Evolutionary conservation across 2,113 vertebrate species (phyloP).

Genomic region (Elephas maximus): DNA sequence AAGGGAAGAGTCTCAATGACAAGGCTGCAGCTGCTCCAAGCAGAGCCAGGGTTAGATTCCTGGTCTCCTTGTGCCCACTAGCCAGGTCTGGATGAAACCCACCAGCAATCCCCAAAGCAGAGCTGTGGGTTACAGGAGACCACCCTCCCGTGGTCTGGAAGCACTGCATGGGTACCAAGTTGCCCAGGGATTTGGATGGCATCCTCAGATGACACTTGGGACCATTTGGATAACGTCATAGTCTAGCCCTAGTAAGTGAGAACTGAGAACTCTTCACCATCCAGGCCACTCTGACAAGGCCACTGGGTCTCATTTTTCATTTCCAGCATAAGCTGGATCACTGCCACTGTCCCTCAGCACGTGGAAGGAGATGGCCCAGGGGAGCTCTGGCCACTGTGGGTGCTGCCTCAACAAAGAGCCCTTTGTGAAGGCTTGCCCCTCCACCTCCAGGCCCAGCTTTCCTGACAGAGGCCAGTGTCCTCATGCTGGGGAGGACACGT

Average conservation of each 20-base stretch:
- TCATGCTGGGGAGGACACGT: background rate
- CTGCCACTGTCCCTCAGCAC: background rate
- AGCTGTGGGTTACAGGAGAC: background rate
- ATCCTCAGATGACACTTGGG: background rate
- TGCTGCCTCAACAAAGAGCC: constrained; percentile 53
- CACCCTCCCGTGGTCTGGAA: background rate
- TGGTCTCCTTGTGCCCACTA: background rate
- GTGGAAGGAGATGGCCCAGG: background rate
- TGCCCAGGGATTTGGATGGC: background rate
- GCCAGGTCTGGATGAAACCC: background rate
- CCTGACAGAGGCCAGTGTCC: constrained; percentile 60
- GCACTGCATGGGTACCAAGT: background rate
- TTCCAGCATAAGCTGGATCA: background rate
- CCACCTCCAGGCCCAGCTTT: background rate
- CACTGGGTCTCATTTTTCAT: background rate
- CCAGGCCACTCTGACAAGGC: background rate
- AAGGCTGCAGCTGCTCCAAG: background rate
- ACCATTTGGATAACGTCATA: background rate
- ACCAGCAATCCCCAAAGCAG: background rate
- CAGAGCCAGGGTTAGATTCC: background rate
- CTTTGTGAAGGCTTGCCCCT: constrained; percentile 47
- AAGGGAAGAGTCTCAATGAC: background rate
- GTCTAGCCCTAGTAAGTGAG: background rate
- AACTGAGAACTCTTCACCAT: background rate
- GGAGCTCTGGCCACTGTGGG: background rate